Percentiles rank a stretch among this genome's conserved stretches.
Conservation (phyloP, 1,140 invertebrate species). For the Aphis craccivora region DNA sequence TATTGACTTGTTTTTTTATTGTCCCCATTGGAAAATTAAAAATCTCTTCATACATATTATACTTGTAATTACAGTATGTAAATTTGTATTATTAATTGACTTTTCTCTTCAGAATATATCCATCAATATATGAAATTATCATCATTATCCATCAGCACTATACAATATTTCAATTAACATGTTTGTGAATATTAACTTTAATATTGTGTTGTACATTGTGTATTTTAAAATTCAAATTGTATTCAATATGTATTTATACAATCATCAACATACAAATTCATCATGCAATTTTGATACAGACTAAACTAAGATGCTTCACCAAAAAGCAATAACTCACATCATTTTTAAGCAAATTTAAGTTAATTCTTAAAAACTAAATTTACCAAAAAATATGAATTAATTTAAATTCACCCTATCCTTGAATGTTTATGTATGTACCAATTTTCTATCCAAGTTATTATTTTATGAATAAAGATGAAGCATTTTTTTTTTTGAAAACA, state of each 20-base stretch:
- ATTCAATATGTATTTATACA: background rate
- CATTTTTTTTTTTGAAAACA: background rate
- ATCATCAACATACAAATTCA: background rate
- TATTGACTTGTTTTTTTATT: background rate
- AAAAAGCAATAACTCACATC: background rate
- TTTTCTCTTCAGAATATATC: background rate
- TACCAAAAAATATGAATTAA: background rate
- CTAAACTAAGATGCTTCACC: background rate
- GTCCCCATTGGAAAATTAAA: background rate
- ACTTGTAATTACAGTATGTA: background rate
- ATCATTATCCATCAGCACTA: background rate
- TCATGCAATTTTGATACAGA: background rate
- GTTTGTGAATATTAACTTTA: background rate
- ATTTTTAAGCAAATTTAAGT: conserved; percentile 28
- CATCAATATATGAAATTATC: background rate
- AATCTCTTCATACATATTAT: background rate
- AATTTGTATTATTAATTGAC: background rate
- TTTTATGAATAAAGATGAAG: background rate
- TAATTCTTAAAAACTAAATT: background rate
- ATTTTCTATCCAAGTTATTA: background rate
- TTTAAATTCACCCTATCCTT: background rate
- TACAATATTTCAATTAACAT: background rate
- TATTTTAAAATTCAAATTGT: background rate
- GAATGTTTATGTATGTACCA: background rate
- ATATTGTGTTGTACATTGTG: background rate